A percentile compares a stretch with the other conserved stretches of the same genome.
phyloP scores from a whole-genome alignment of 2,113 vertebrate genomes.

The Globicephala melas region DNA sequence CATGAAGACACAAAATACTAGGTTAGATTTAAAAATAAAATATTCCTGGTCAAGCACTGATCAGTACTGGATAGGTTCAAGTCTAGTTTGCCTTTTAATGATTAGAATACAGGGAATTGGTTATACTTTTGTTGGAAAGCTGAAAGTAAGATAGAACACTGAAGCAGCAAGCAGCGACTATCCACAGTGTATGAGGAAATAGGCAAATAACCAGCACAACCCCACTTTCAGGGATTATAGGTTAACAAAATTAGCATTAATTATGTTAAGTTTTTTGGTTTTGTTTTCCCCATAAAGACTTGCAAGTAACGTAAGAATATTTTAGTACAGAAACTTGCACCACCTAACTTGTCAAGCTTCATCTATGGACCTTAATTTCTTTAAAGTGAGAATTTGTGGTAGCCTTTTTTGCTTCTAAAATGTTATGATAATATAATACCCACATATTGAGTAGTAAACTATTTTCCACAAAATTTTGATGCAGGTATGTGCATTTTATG shows the following conservation, averaged over 20 bases:
- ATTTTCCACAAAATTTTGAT: neutral
- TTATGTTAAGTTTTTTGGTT: neutral
- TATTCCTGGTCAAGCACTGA: neutral
- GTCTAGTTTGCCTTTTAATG: neutral
- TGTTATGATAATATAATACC: neutral
- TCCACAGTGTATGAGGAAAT: accelerated
- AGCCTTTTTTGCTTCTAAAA: neutral
- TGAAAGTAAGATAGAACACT: neutral
- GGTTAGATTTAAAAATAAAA: neutral
- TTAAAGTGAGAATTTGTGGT: neutral
- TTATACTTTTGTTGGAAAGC: neutral
- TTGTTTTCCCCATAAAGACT: neutral
- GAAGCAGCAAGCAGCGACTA: neutral
- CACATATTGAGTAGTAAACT: neutral
- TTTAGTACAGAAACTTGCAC: neutral
- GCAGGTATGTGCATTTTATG: neutral
- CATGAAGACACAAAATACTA: neutral
- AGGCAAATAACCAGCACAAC: neutral
- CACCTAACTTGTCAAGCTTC: neutral
- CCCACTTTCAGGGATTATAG: neutral
- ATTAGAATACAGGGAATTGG: neutral
- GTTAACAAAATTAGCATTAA: neutral
- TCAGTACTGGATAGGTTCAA: neutral
- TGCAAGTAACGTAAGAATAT: neutral
- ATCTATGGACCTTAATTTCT: neutral